Conservation (phyloP, 2,888 invertebrate species). For the Brachypalpus laphriformis region DNA sequence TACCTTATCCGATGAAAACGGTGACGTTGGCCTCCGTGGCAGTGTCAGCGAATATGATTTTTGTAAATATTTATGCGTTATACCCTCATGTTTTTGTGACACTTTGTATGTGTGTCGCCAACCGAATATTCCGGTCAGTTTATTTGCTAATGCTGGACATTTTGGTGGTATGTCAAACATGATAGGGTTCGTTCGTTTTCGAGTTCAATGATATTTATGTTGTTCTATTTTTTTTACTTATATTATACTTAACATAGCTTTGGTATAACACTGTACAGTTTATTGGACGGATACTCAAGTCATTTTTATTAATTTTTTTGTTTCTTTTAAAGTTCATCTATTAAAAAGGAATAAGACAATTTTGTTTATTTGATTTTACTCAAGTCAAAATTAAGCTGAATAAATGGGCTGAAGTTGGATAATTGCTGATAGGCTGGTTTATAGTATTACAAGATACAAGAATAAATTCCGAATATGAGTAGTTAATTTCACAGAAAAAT, state of each 20-base stretch:
- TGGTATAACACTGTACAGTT: slow-evolving; percentile 46
- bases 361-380: background rate
- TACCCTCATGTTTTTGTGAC: slow-evolving; percentile 88
- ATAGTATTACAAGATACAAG: no score
- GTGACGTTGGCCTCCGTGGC: slow-evolving; percentile 80
- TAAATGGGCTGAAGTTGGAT: slow-evolving; percentile 7
- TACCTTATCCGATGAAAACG: slow-evolving; percentile 80
- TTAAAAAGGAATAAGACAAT: background rate
- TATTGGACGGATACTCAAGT: slow-evolving; percentile 23
- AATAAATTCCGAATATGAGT: no score
- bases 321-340: slow-evolving; percentile 3
- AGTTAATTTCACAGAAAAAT: no score
- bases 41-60: slow-evolving; percentile 82
- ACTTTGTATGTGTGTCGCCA: slow-evolving; percentile 92
- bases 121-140: slow-evolving; percentile 89
- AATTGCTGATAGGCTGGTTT: background rate
- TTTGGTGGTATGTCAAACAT: slow-evolving; percentile 87
- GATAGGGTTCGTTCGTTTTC: slow-evolving; percentile 19
- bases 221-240: slow-evolving; percentile 51
- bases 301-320: slow-evolving; percentile 34
- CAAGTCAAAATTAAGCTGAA: background rate
- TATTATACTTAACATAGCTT: slow-evolving; percentile 60
- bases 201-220: slow-evolving; percentile 14
- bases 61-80: slow-evolving; percentile 82
- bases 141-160: slow-evolving; percentile 90